Conservation (phyloP, 2,113 vertebrate genomes). For the Eolophus roseicapilla region DNA sequence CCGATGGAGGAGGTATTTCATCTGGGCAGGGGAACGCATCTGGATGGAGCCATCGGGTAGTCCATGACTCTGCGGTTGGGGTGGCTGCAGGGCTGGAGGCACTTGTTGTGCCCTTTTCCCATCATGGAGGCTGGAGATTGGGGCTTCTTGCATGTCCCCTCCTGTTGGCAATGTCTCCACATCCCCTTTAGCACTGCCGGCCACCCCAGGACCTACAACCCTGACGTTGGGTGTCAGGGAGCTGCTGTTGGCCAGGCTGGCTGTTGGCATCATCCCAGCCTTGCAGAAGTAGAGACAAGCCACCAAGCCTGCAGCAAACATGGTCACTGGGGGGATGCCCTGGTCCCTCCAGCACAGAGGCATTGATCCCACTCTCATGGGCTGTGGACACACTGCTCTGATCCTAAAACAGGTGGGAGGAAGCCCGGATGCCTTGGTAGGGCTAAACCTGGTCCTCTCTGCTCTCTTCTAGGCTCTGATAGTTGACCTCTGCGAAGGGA, state of each 20-base stretch:
- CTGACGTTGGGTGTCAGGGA: neutral
- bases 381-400: neutral
- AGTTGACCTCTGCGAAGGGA: conserved; percentile 85
- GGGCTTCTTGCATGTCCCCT: neutral
- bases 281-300: neutral
- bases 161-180: neutral
- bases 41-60: accelerated
- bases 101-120: neutral
- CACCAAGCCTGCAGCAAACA: neutral
- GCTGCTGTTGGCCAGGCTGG: neutral
- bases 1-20: conserved; percentile 79
- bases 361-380: accelerated
- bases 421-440: neutral
- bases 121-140: neutral
- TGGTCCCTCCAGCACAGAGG: neutral
- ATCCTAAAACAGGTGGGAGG: neutral
- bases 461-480: conserved; percentile 80
- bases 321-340: neutral
- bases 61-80: accelerated
- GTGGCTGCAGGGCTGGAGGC: neutral
- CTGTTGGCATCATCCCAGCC: neutral
- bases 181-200: neutral
- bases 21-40: accelerated
- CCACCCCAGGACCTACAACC: neutral
- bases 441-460: neutral